Conservation (phyloP, 1,140 invertebrate genomes). For the Papilio machaon region DNA sequence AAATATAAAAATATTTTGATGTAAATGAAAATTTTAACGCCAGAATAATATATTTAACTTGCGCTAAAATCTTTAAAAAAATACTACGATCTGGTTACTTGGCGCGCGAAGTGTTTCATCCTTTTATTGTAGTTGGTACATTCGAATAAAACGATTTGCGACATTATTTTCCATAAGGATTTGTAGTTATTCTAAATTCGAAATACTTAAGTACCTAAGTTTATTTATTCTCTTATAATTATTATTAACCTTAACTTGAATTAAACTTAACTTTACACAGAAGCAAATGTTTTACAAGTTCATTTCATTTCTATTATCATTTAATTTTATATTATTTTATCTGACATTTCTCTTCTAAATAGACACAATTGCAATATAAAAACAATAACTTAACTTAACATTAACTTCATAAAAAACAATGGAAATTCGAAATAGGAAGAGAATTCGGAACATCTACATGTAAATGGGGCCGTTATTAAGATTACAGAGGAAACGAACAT, state of each 20-base stretch:
- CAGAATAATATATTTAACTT: constrained; percentile 10
- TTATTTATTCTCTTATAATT: no score
- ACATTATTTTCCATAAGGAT: neutral
- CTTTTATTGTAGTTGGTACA: constrained; percentile 7
- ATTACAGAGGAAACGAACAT: constrained; percentile 11
- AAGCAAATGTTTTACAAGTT: neutral
- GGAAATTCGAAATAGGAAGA: constrained; percentile 3
- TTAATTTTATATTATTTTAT: neutral
- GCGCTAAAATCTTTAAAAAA: neutral
- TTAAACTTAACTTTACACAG: no score
- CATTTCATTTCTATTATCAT: neutral
- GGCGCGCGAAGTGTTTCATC: constrained; percentile 13
- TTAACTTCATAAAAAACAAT: constrained; percentile 7
- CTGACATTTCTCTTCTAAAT: neutral
- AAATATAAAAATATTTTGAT: neutral
- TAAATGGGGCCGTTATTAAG: constrained; percentile 19
- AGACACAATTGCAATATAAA: neutral
- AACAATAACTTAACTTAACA: no score
- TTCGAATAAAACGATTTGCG: constrained; percentile 12
- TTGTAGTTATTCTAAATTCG: neutral
- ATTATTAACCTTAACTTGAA: no score
- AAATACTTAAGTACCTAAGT: no score
- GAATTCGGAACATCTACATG: constrained; percentile 16
- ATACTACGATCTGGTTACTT: constrained; percentile 3
- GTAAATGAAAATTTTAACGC: neutral